Base-by-base conservation (phyloP, 2,888 invertebrate species). In the Trilocha varians region DNA sequence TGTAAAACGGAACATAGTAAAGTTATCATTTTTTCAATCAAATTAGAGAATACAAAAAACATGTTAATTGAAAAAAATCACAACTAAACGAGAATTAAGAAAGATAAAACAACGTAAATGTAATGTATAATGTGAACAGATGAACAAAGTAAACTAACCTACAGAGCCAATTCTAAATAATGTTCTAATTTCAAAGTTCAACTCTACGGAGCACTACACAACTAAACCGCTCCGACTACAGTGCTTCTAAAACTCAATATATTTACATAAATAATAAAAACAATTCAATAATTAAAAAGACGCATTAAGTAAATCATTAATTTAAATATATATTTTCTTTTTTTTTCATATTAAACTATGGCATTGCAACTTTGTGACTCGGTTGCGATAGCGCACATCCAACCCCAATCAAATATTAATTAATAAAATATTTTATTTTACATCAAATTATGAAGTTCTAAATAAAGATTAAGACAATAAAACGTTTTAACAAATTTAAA, bases 321-420 rank as follows among this genome's bases (percentile, higher is more conserved):
- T 25, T 1, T 9, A 25, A 25, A 25, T 9, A 25, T 25, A 25
- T 25, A 25, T 3, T 40, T 40, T 41, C 39, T 36, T 36, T 35
- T 34, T 17, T 39, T 18, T 54, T 48, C 59, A 64, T 58, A 64
- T 66, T 65, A 66, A 64, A 70, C 70, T 78, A 80, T 79, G 80
- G 79, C 82, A 80, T 80, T 75, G 78, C 75, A 77, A 73, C 66
- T 78, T 79, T 78, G 79, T 77, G 80, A 80, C 77, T 77, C 73
- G 67, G 62, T 63, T 69, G 70, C 71, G 70, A 66, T 64, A 63
- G 60, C 66, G 55, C 60, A 59, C 60, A 55, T 25, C 8, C 39
- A 39, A 39, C 34, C 39, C 39, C 14, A 2, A 13, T 13, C 9
- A 13, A 11, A 25, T 9, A 25, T 25, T 25, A 25, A 25, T 25